Base-by-base conservation (phyloP, 2,797 vertebrate species). In the Melanotaenia pygmaea region DNA sequence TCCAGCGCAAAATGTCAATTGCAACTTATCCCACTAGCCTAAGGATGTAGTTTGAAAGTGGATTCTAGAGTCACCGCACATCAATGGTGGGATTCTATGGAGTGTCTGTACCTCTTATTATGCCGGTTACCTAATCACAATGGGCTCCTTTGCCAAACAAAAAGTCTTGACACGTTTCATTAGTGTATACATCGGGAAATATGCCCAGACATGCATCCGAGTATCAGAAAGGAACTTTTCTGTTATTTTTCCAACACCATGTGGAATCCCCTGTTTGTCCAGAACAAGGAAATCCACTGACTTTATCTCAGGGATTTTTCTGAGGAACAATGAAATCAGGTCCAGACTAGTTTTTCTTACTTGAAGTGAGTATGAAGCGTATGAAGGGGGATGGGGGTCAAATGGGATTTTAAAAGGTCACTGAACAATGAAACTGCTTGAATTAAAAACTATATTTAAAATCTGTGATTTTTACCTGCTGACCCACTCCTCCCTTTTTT, bases 1-100 rank as follows among this genome's bases (percentile, higher is more conserved):
- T 94, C 89, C 86, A 64, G 88, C 87, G 53, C 90, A 93, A 95
- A 95, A 95, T 95, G 95, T 95, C 94, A 95, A 92, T 94, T 95
- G 94, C 94, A 95, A 95, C 93, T 94, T 94, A 95, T 95, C 93
- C 94, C 85, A 84, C 90, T 87, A 88, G 90, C 85, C 84, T 79
- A 91, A 94, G 91, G 90, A 94, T 90, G 91, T 89, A 88, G 87
- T 90, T 87, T 93, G 93, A 93, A 94, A 95, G 92, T 90, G 91
- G 91, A 94, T 87, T 93, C 90, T 93, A 80, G 87, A 90, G 84
- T 94, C 89, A 88, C 79, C 84, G 83, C 88, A 89, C 92, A 93
- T 90, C 86, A 88, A 82, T 91, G 83, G 81, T 87, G 80, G 85
- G 86, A 78, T 80, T 88, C 85, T 89, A 67, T 90, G 81, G 77